Evolutionary conservation across 1,140 invertebrate species (phyloP).

Genomic region (Temnothorax nylanderi): DNA sequence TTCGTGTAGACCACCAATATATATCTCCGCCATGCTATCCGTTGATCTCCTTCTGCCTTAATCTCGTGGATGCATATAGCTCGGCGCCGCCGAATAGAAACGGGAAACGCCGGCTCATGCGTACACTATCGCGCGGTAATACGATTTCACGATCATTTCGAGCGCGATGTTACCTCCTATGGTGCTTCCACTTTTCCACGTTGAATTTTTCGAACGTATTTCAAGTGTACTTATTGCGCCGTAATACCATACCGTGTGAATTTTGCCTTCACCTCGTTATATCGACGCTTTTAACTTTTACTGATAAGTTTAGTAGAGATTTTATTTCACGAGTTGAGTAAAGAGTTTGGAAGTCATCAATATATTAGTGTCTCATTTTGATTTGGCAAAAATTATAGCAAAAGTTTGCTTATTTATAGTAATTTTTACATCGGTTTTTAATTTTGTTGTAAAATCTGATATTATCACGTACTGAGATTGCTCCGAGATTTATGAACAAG

Average conservation of each 20-base stretch:
- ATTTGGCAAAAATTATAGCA: background rate
- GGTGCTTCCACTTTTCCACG: constrained; percentile 31
- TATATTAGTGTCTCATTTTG: background rate
- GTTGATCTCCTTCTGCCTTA: constrained; percentile 50
- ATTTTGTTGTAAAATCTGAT: background rate
- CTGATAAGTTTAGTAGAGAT: background rate
- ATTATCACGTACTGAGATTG: background rate
- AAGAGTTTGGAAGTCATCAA: background rate
- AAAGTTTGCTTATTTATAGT: background rate
- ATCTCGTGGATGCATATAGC: constrained; percentile 19
- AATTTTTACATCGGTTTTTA: background rate
- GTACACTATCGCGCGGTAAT: constrained; percentile 42
- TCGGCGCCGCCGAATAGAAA: constrained; percentile 46
- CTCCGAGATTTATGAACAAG: background rate
- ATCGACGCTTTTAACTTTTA: constrained; percentile 4
- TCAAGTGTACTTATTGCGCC: background rate
- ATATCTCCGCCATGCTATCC: constrained; percentile 49
- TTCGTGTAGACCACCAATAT: constrained; percentile 61
- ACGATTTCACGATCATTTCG: constrained; percentile 57
- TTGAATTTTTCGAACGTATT: background rate
- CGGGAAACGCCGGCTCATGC: constrained; percentile 54
- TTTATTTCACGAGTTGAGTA: background rate
- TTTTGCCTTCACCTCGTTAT: background rate
- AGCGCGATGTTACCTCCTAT: constrained; percentile 51
- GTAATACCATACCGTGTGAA: background rate